Base-by-base conservation (phyloP, 2,888 invertebrate genomes). In the Macrosiphum euphorbiae region DNA sequence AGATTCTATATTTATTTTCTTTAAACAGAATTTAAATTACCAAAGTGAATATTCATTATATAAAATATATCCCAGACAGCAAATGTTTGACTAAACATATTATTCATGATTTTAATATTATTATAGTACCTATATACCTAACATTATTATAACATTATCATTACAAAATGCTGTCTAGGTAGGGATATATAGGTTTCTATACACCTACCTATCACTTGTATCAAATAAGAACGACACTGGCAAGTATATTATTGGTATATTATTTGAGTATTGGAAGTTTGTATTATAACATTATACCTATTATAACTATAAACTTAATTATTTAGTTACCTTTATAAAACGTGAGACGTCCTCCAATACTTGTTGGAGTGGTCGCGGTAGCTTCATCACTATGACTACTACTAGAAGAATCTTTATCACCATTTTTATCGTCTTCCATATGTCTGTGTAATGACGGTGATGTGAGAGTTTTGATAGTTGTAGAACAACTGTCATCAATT, bases 241-340 rank as follows among this genome's bases (percentile, higher is more conserved):
- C 78, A 78, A 78, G 67, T 16, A 13, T 3, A n/a, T 5, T n/a
- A 67, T 35, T 16, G 16, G 2, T 16, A n/a, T 67, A 16, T n/a
- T 35, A 67, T 35, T 35, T 67, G 28, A 28, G n/a, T 67, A 67
- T n/a, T 3, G 13, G 13, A n/a, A 67, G n/a, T n/a, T n/a, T 67
- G n/a, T 67, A 13, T 0, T 28, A 67, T n/a, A 87, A 55, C 55
- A 55, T 55, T 55, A 55, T 55, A n/a, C n/a, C n/a, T n/a, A 20
- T 20, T 24, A 52, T 52, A 52, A 52, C 16, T 52, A 52, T 16
- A 52, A 52, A 52, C 16, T 55, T 20, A 55, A 88, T n/a, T 35
- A 24, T 3, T 88, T 24, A 84, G 1, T 50, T 88, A 92, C 92
- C 92, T 78, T 92, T 92, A n/a, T 92, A 92, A 44, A 92, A 92